Evolutionary conservation across 2,797 vertebrate species (phyloP).

Genomic region (Hyperoplus immaculatus): DNA sequence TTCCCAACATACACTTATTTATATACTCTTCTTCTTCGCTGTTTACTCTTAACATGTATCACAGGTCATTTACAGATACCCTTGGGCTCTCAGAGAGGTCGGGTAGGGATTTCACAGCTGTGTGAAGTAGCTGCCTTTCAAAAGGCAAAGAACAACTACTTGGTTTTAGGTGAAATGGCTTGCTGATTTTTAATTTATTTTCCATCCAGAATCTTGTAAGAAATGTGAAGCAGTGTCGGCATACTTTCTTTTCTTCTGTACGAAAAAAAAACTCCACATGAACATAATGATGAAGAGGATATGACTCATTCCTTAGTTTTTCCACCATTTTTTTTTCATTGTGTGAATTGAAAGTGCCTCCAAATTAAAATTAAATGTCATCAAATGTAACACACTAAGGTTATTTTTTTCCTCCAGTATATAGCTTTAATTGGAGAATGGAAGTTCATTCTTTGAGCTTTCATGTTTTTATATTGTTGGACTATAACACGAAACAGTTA

Average conservation of each 20-base stretch:
- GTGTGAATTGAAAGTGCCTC: constrained; percentile 75
- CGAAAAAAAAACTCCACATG: constrained; percentile 10
- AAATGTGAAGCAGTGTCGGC: constrained; percentile 13
- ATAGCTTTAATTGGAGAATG: neutral
- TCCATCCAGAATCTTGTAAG: neutral
- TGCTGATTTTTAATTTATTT: neutral
- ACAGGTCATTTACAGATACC: neutral
- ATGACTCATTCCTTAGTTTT: constrained; percentile 43
- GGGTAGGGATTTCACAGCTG: constrained; percentile 14
- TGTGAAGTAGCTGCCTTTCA: constrained; percentile 24
- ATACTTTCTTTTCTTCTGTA: constrained; percentile 15
- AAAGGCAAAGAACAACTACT: constrained; percentile 34
- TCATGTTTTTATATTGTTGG: neutral
- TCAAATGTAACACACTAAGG: neutral
- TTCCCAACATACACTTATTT: constrained; percentile 6
- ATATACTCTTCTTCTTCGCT: constrained; percentile 2
- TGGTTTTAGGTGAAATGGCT: constrained; percentile 19
- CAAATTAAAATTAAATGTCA: constrained; percentile 50
- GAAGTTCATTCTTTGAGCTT: neutral
- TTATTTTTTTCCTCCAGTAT: neutral
- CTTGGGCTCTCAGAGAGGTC: neutral
- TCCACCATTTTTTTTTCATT: constrained; percentile 57
- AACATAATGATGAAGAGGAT: constrained; percentile 43
- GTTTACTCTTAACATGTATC: constrained; percentile 2
- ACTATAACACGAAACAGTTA: neutral